Evolutionary conservation across 1,140 invertebrate species (phyloP), one percentile per base, ranked within the genome.

Genomic region (Portunus trituberculatus): DNA sequence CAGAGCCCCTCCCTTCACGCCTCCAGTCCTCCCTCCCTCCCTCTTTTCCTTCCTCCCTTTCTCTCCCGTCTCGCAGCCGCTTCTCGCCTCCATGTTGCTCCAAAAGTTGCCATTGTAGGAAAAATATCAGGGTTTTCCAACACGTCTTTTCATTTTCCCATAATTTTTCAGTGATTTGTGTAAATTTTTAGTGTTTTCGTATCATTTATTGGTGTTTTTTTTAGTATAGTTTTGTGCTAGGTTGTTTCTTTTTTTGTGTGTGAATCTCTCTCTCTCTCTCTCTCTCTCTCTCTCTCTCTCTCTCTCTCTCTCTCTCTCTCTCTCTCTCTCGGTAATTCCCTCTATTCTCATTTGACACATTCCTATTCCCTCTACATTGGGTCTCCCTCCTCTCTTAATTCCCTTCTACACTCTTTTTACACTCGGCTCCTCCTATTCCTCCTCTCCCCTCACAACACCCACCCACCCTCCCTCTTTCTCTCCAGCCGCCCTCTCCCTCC

Each of bases 281-380:
- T 76, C 67, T 76, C 67, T 76, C 67, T 76, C 67, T 76, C 67
- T 76, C 67, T 76, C 67, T 76, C 67, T 76, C 67, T 76, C 67
- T 76, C 67, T 76, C 67, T 76, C 67, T 76, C 67, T 76, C 67
- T 76, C 67, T 76, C 67, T 76, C 67, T 76, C 67, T 76, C 48
- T 45, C 48, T 52, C 45, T 89, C 87, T 89, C 32, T 20, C 6
- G 67, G 67, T 76, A 76, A 76, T 76, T 76, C 67, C 67, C 67
- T n/a, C n/a, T 76, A 76, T 76, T 76, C 67, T 76, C 67, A 76
- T n/a, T n/a, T n/a, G 20, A 76, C 67, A 76, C 67, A 76, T 25
- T 76, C 67, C 20, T 76, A 76, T 76, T 76, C 67, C 16, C 25
- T 76, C 67, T 76, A 25, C 20, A 76, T 76, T 7, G 67, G 67